A percentile compares a stretch with the other conserved stretches of the same genome.
Conservation (phyloP, 2,888 invertebrate species). For the Spisula subtruncata region DNA sequence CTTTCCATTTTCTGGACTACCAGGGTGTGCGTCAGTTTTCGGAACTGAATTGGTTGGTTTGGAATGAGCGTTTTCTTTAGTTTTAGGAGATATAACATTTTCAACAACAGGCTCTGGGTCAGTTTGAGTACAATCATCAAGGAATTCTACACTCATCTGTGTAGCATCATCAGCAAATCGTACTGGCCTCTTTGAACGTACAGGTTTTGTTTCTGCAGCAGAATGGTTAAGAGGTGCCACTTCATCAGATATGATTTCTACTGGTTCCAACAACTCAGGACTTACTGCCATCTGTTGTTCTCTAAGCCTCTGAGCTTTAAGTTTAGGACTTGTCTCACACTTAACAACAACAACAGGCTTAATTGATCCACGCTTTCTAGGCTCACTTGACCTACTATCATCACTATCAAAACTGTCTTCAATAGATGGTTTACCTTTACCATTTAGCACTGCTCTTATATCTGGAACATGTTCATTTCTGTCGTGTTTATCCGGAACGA, state of each 20-base stretch:
- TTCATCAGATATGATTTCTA: not conserved
- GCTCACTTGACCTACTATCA: slow-evolving; percentile 34
- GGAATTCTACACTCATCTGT: slow-evolving; percentile 73
- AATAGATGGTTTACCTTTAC: not conserved
- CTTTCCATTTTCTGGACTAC: not conserved
- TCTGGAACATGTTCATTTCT: slow-evolving; percentile 27
- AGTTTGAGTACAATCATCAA: slow-evolving; percentile 82
- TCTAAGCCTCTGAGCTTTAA: slow-evolving; percentile 31
- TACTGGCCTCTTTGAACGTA: slow-evolving; percentile 26
- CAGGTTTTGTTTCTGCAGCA: not conserved
- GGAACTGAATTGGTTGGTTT: not conserved
- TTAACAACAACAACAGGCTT: slow-evolving; percentile 38
- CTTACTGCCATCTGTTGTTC: slow-evolving; percentile 32
- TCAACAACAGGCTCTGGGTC: slow-evolving; percentile 66
- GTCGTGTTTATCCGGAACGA: slow-evolving; percentile 33
- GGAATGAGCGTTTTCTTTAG: not conserved
- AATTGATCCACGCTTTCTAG: slow-evolving; percentile 24
- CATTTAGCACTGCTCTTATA: not conserved
- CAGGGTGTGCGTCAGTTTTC: not conserved
- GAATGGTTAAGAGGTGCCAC: not conserved
- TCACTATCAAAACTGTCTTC: not conserved
- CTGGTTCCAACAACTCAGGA: slow-evolving; percentile 34
- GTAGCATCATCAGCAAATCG: slow-evolving; percentile 68
- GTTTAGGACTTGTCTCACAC: slow-evolving; percentile 67
- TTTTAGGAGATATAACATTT: not conserved